Evolutionary conservation across 1,140 invertebrate genomes (phyloP), one percentile per base, ranked within the genome.

Genomic region (Myzus persicae): DNA sequence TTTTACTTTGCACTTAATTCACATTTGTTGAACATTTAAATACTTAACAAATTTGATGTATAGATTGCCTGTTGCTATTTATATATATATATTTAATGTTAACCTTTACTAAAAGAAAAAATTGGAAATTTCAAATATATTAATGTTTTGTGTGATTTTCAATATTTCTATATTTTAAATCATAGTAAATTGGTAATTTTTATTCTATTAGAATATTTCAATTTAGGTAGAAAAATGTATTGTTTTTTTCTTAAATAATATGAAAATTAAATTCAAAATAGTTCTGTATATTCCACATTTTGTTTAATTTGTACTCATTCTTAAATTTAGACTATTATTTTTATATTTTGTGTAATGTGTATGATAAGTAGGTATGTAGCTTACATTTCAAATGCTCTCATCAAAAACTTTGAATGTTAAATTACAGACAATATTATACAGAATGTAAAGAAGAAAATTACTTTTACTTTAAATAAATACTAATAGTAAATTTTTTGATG

Each of bases 61-160:
- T 90, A 90, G 36, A 42, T 48, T 59, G 24, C 2, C 26, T 40
- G 51, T 90, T 90, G 89, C 89, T 67, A 67, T 44, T 59, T 90
- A 67, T 59, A 90, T 42, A 42, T 40, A 42, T 59, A 42, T 90
- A 42, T 90, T 90, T 5, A 44, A 67, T 42, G 51, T 67, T 90
- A 67, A 67, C 14, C 42, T 26, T 18, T 7, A 24, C n/a, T 36
- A 38, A 54, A 89, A 89, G 11, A 67, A 90, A 67, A 67, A 90
- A 59, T 18, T 90, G 26, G 8, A 67, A 90, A 59, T 26, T 67
- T 90, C 40, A 59, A 40, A 59, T 59, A 90, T 42, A 38, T 51
- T 51, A 89, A 89, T 51, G 46, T 89, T 26, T 90, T 3, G 8
- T 40, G 4, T 54, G 38, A 24, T 14, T 59, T 36, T 59, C 38